A percentile compares a stretch with the other conserved stretches of the same genome.
Conservation (phyloP, 2,797 vertebrate genomes). For the Chiropotes sagulatus region DNA sequence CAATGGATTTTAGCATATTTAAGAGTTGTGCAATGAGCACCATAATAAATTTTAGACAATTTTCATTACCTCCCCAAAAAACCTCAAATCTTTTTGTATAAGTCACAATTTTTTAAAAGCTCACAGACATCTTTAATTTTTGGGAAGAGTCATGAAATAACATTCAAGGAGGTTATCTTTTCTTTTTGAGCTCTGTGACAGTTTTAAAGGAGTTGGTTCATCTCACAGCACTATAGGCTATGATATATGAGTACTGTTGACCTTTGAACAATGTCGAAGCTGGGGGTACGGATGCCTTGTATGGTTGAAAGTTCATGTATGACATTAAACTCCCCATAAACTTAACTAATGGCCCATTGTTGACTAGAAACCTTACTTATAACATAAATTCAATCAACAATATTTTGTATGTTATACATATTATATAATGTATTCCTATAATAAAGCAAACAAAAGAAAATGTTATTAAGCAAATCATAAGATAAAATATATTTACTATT, state of each 20-base stretch:
- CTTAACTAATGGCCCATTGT: not conserved
- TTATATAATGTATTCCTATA: not conserved
- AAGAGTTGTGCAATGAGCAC: not conserved
- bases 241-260: not conserved
- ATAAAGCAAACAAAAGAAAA: not conserved
- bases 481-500: not conserved
- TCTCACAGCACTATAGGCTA: not conserved
- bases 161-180: not conserved
- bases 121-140: not conserved
- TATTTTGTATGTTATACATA: not conserved
- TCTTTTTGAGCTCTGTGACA: not conserved
- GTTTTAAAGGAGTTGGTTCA: not conserved
- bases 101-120: constrained; percentile 8
- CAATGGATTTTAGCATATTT: not conserved
- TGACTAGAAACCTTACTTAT: not conserved
- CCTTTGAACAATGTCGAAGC: not conserved
- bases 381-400: not conserved
- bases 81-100: not conserved
- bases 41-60: not conserved
- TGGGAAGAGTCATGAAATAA: not conserved
- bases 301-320: not conserved
- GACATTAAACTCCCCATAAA: not conserved
- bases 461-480: not conserved
- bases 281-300: not conserved
- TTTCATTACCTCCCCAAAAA: not conserved